Evolutionary conservation across 2,797 vertebrate species (phyloP).

Genomic region (Artibeus lituratus): DNA sequence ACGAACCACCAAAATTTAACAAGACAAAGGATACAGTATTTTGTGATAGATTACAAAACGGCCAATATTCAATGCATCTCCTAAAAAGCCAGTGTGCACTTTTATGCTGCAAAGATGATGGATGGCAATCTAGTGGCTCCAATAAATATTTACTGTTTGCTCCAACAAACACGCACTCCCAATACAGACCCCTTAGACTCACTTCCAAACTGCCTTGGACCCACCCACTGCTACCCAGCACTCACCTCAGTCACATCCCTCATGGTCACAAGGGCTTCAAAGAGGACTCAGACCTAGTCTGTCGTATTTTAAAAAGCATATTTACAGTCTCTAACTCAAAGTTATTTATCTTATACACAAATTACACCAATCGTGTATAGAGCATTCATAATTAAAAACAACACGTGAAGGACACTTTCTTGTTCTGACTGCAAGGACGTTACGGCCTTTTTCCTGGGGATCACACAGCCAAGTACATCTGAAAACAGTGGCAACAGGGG

Average conservation of each 20-base stretch:
- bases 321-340: background rate
- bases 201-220: background rate
- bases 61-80: background rate
- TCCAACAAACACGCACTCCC: background rate
- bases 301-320: background rate
- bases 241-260: background rate
- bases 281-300: background rate
- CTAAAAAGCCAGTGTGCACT: background rate
- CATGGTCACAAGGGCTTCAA: background rate
- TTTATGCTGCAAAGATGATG: background rate
- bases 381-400: background rate
- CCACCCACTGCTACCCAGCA: background rate
- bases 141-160: background rate
- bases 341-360: background rate
- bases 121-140: background rate
- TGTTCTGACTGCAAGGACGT: background rate
- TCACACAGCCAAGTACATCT: background rate
- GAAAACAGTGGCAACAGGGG: background rate
- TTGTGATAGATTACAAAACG: background rate
- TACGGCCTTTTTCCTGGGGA: background rate
- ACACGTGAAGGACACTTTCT: background rate
- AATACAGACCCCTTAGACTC: background rate
- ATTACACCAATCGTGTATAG: background rate
- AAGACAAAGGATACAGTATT: background rate
- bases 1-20: background rate